phyloP scores from a whole-genome alignment of 2,113 vertebrate genomes.

The Anolis carolinensis region DNA sequence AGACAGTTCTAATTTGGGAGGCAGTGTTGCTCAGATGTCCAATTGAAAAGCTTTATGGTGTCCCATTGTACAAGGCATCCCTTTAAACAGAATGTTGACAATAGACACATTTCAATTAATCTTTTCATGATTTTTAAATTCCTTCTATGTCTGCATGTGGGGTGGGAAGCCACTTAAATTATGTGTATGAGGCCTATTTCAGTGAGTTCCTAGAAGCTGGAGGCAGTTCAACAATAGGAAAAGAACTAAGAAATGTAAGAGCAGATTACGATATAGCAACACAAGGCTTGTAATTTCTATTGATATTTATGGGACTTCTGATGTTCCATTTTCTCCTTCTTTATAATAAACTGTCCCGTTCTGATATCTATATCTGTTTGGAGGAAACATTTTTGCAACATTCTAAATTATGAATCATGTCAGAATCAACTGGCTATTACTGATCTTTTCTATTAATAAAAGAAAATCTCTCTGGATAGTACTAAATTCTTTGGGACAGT shows the following conservation, averaged over 20 bases:
- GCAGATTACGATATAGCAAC: neutral
- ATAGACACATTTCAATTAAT: neutral
- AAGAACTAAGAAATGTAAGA: neutral
- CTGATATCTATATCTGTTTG: neutral
- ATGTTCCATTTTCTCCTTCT: neutral
- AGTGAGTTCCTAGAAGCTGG: neutral
- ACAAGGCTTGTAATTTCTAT: neutral
- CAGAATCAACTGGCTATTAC: too few relatives aligned
- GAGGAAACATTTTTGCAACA: neutral
- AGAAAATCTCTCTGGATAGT: neutral
- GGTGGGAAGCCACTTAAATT: neutral
- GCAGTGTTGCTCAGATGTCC: neutral
- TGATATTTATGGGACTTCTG: neutral
- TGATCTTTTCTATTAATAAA: neutral
- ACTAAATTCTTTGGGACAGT: too few relatives aligned
- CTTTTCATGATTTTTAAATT: neutral
- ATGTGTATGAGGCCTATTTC: neutral
- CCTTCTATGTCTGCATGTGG: neutral
- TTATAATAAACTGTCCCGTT: neutral
- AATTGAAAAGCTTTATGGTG: neutral
- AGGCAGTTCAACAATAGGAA: neutral
- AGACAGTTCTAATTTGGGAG: conserved; percentile 10
- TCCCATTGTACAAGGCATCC: neutral
- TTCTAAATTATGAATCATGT: neutral
- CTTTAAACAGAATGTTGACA: conserved; percentile 16